phyloP scores from a whole-genome alignment of 2,888 invertebrate genomes.

The Saturnia japonica region DNA sequence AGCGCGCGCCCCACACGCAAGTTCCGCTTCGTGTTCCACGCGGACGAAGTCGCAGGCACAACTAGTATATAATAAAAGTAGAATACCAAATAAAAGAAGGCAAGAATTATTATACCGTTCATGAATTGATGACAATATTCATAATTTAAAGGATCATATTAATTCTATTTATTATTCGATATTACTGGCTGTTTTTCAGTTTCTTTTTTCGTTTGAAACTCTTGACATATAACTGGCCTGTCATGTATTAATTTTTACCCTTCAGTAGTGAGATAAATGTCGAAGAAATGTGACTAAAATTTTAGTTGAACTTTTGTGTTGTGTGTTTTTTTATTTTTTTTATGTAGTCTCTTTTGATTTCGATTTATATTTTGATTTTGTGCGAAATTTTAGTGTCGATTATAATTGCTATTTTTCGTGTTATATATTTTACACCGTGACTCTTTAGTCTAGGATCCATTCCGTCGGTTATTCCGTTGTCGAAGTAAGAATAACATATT shows the following conservation, averaged over 20 bases:
- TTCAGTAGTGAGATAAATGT: constrained; percentile 65
- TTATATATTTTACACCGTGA: constrained; percentile 50
- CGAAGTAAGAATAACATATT: constrained; percentile 15
- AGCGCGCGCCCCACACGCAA: too few relatives aligned
- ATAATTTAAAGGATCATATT: neutral
- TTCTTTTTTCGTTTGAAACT: constrained; percentile 31
- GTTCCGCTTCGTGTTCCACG: too few relatives aligned
- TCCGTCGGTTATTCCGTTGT: constrained; percentile 14
- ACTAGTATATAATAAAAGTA: too few relatives aligned
- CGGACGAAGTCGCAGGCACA: too few relatives aligned
- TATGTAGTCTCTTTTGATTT: constrained; percentile 76
- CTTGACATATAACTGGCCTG: constrained; percentile 29
- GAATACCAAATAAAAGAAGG: too few relatives aligned
- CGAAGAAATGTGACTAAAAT: constrained; percentile 78
- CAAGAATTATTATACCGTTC: too few relatives aligned
- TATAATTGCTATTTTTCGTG: constrained; percentile 36
- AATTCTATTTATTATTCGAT: constrained; percentile 1
- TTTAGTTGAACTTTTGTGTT: constrained; percentile 77
- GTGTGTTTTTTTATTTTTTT: constrained; percentile 74
- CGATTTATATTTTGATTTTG: constrained; percentile 61
- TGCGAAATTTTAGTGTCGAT: constrained; percentile 73
- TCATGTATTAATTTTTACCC: constrained; percentile 25
- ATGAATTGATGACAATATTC: too few relatives aligned
- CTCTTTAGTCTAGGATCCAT: constrained; percentile 34
- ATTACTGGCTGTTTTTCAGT: constrained; percentile 27